phyloP scores from a whole-genome alignment of 1,140 invertebrate species.

The Ridgeia piscesae region DNA sequence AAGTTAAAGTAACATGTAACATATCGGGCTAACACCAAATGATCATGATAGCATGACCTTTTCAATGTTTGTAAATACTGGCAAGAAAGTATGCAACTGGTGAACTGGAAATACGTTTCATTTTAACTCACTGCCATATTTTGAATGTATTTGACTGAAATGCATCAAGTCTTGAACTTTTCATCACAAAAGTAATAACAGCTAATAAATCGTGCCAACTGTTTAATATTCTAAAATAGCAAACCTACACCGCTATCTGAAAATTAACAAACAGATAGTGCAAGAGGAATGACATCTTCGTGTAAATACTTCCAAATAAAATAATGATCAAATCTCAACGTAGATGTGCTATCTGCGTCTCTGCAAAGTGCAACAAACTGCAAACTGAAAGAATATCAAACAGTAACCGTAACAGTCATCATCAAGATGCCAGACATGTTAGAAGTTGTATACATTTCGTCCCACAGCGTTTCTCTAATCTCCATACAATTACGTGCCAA shows the following conservation, averaged over 20 bases:
- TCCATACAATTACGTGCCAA: neutral
- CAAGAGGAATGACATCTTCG: neutral
- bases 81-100: too few relatives aligned
- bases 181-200: neutral
- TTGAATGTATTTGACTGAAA: too few relatives aligned
- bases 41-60: too few relatives aligned
- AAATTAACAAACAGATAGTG: neutral
- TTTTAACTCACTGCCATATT: too few relatives aligned
- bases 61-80: too few relatives aligned
- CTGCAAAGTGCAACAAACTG: neutral
- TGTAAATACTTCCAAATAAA: neutral
- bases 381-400: neutral
- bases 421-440: neutral
- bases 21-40: too few relatives aligned
- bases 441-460: neutral
- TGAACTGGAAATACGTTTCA: too few relatives aligned
- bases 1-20: too few relatives aligned
- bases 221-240: neutral
- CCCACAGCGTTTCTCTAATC: neutral
- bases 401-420: neutral
- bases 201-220: neutral
- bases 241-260: neutral
- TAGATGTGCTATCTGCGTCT: neutral
- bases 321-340: neutral
- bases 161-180: neutral